Evolutionary conservation across 2,113 vertebrate genomes (phyloP), one percentile per base, ranked within the genome.

Genomic region (Myodes glareolus): DNA sequence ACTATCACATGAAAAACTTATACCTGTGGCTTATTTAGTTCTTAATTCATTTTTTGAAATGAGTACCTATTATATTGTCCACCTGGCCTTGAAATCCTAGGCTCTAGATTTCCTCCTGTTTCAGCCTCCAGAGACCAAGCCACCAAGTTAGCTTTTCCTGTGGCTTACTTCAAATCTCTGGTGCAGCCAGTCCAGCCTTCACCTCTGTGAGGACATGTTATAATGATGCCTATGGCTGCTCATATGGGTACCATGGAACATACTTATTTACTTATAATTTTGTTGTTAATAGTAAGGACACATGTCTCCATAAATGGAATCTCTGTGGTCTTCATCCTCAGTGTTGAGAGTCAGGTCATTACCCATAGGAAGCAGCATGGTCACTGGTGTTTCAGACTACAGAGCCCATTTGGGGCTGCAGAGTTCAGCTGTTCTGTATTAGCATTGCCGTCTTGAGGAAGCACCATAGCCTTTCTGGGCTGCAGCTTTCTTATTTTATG

Each of bases 101-200:
- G 23, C 3, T 77, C 70, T 23, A 67, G 2, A 16, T 31, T 33
- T 42, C 10, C 36, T 65, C 45, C 61, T 55, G 36, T 73, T 82
- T 77, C 33, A 84, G 67, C 47, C 80, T 76, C 45, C 29, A 12
- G 5, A 14, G 47, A 25, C 33, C 47, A 12, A 27, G 21, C 39
- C n/a, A n/a, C 50, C 2, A 13, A 58, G 63, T 5, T 42, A 11
- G 14, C 21, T 7, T 39, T 36, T 14, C 88, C 75, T 65, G 29
- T 90, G 80, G 70, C 90, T 90, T 82, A 25, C 81, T 68, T 88
- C 65, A 92, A 93, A 42, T 95, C 58, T 85, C 47, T 47, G 68
- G 25, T 23, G 7, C 76, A 50, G 76, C 55, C 67, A 50, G 76
- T 61, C 67, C n/a, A 75, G 4, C 67, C 39, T 39, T 75, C 63